A percentile compares a stretch with the other conserved stretches of the same genome.
Conservation (phyloP, 2,113 vertebrate genomes). For the Pygoscelis antarcticus region DNA sequence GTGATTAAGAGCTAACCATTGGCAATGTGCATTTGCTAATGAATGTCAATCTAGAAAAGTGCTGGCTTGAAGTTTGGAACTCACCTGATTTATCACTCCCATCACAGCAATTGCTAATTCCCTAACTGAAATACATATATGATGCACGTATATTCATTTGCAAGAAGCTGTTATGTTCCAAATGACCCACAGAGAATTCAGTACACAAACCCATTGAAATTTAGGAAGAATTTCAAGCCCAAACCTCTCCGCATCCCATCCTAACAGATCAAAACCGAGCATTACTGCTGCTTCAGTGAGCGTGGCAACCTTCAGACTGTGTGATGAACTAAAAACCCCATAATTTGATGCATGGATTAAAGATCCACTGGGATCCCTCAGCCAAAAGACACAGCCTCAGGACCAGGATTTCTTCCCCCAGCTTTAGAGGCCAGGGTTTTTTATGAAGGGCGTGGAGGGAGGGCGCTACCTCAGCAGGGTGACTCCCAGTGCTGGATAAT, state of each 20-base stretch:
- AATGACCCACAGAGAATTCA: not conserved
- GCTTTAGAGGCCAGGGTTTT: not conserved
- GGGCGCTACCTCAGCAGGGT: not conserved
- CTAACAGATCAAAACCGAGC: not conserved
- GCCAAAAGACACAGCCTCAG: not conserved
- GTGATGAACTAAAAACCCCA: not conserved
- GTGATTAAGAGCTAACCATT: not conserved
- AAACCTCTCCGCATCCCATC: not conserved
- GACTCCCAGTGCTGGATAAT: not conserved
- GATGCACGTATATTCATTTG: not conserved
- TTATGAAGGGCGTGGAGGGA: not conserved
- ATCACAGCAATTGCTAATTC: not conserved
- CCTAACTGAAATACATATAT: not conserved
- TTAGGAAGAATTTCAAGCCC: not conserved
- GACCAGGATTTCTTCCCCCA: not conserved
- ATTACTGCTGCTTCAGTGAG: not conserved
- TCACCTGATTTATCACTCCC: not conserved
- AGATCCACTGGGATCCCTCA: not conserved
- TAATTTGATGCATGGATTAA: not conserved
- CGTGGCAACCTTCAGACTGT: not conserved
- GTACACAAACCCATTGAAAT: not conserved
- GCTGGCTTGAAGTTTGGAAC: not conserved
- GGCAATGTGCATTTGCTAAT: conserved; percentile 4
- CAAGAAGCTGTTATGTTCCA: not conserved
- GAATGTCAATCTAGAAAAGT: not conserved